These are phyloP conservation scores for Sapajus apella DNA, from an alignment of 2,113 vertebrate species.

Conservation along the genomic window DNA sequence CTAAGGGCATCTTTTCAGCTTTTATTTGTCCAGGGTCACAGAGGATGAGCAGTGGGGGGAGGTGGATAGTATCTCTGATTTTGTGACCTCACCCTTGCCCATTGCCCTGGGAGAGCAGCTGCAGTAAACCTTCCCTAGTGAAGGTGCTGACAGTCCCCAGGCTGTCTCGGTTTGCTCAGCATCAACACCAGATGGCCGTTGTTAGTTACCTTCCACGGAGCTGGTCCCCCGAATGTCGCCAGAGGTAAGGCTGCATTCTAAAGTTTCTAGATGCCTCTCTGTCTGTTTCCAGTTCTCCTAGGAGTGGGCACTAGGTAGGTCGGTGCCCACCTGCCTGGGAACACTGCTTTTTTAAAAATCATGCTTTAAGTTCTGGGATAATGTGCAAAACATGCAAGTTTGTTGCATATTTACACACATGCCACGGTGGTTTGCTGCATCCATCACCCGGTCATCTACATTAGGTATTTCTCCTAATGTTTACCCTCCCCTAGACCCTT, in stretches of 20 bases:
- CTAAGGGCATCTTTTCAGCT: neutral
- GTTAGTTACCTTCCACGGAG: rapidly evolving
- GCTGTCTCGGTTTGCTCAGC: neutral
- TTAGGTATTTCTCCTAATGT: no score
- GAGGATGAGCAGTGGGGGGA: neutral
- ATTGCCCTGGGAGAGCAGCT: neutral
- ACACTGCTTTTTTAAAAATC: neutral
- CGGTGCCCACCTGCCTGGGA: neutral
- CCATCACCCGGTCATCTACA: no score
- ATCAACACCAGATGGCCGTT: rapidly evolving
- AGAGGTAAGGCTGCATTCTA: rapidly evolving
- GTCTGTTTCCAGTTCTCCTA: neutral
- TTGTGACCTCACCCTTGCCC: neutral
- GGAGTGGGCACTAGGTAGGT: rapidly evolving
- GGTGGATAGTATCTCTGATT: neutral
- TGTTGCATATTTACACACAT: no score
- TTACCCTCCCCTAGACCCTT: no score
- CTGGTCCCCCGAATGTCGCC: no score
- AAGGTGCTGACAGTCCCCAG: rapidly evolving
- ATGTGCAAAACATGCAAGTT: no score
- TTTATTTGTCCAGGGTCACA: no score
- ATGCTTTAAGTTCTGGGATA: no score
- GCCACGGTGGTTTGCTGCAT: no score
- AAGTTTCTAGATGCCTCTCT: no score
- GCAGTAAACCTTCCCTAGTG: neutral